Conservation (phyloP, 92 coral and sea anemone genomes). For the Actinostola sp. region DNA sequence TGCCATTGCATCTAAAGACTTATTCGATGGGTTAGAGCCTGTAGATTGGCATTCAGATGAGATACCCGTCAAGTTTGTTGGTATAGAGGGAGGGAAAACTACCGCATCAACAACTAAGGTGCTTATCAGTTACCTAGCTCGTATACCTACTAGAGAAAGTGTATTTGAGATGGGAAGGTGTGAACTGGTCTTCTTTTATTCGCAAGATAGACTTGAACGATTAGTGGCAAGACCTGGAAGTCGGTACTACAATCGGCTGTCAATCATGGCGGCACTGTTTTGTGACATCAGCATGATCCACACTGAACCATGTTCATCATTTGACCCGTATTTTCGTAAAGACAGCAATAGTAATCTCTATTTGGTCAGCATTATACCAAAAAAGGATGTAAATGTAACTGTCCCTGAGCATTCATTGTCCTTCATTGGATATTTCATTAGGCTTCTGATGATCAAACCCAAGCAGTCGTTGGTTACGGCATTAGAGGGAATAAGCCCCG, state of each 20-base stretch:
- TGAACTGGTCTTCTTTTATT: conserved; percentile 79
- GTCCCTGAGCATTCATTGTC: conserved; percentile 61
- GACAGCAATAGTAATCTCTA: conserved; percentile 60
- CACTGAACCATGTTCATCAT: conserved; percentile 66
- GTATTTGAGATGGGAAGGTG: conserved; percentile 89
- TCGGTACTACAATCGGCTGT: conserved; percentile 79
- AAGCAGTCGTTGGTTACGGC: conserved; percentile 71
- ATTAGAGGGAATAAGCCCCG: conserved; percentile 86
- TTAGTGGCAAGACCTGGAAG: conserved; percentile 86
- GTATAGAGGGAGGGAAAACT: conserved; percentile 73
- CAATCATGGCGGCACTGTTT: conserved; percentile 77
- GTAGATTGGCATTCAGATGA: conserved; percentile 71
- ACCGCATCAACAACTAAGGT: conserved; percentile 64
- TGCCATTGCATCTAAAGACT: conserved; percentile 78
- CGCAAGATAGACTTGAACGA: conserved; percentile 80
- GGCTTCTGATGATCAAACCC: conserved; percentile 80
- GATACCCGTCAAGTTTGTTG: conserved; percentile 84
- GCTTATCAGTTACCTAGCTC: conserved; percentile 71
- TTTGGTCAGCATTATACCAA: conserved; percentile 81
- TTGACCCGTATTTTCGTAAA: conserved; percentile 74
- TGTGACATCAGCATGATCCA: conserved; percentile 80
- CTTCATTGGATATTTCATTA: conserved; percentile 80
- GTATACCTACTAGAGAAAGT: conserved; percentile 73
- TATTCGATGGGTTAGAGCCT: conserved; percentile 53
- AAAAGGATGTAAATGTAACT: conserved; percentile 50